phyloP scores from a whole-genome alignment of 2,113 vertebrate genomes.

The Syngnathus scovelli region DNA sequence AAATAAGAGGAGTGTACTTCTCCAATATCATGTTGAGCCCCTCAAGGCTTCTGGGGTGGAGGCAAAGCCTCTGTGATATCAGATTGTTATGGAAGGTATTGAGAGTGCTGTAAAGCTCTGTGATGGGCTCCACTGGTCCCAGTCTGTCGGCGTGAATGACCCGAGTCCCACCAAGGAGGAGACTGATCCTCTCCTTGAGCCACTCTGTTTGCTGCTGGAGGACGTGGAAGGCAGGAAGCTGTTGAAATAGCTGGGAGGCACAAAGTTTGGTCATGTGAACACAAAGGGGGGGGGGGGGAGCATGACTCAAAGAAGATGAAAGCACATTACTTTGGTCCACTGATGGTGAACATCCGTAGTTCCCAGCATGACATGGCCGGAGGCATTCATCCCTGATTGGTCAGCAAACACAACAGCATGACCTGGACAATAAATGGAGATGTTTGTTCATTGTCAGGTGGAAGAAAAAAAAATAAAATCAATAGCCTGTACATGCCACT shows the following conservation, averaged over 20 bases:
- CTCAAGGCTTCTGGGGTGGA: conserved; percentile 84
- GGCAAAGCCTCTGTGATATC: conserved; percentile 59
- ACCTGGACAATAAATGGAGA: conserved; percentile 58
- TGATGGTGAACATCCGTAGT: conserved; percentile 95
- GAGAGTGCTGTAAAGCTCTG: conserved; percentile 82
- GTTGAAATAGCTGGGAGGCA: conserved; percentile 77
- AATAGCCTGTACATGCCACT: no score
- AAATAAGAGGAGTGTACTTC: conserved; percentile 62
- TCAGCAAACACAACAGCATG: conserved; percentile 84
- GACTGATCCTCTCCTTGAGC: conserved; percentile 84
- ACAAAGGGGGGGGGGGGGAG: neutral
- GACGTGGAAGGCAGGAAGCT: conserved; percentile 77
- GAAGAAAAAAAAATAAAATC: no score
- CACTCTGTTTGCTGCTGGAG: conserved; percentile 78
- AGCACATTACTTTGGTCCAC: conserved; percentile 83
- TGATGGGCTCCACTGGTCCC: conserved; percentile 76
- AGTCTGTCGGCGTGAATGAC: conserved; percentile 80
- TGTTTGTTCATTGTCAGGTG: neutral
- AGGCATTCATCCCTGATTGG: conserved; percentile 86
- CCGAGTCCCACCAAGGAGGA: conserved; percentile 82
- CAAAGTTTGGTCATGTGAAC: conserved; percentile 15
- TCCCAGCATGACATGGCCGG: conserved; percentile 89
- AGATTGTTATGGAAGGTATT: conserved; percentile 76
- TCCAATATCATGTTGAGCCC: conserved; percentile 83
- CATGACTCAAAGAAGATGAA: neutral